Base-by-base conservation (phyloP, 2,113 vertebrate genomes). In the Syngnathus typhle region DNA sequence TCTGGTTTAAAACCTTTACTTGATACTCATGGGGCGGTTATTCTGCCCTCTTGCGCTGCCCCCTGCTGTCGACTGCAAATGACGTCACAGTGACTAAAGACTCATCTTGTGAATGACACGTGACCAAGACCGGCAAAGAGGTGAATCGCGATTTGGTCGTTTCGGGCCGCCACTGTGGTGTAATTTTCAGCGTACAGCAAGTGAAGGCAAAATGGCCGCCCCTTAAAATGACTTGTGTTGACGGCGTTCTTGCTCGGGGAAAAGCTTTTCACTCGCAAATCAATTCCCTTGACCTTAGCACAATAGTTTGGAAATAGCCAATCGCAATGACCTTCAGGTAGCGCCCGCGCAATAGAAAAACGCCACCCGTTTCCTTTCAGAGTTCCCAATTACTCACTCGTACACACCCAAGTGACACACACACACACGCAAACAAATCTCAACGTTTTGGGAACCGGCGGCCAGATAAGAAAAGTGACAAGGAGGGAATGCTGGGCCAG, bases 401-500 rank as follows among this genome's bases (percentile, higher is more conserved):
- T 27, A 36, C 27, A 32, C 27, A 19, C 58, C 27, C 27, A 32
- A 32, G 27, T 32, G 27, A 32, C 27, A 56, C 23, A 32, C 5
- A 7, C 54, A 27, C 54, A 23, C 54, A 27, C 27, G 2, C 27
- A 27, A 2, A 27, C 27, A 27, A 10, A 7, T 12, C 15, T 19
- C 1, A 27, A 51, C 12, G 4, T 71, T 13, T 38, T 23, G 44
- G 51, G 43, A 59, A 37, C 54, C 12, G 4, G 41, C 41, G 13
- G 7, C 38, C 44, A 21, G 68, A 73, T 74, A 62, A 80, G 70
- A 76, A 76, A 63, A 37, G 65, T 44, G 36, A 72, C 73, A 72
- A 7, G 60, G 32, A 69, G 71, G 41, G 82, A 84, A 79, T 72
- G 79, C 64, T 68, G 72, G 71, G 55, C 69, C 75, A 59, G 67